These are phyloP conservation scores for Eurois occulta DNA, from an alignment of 2,888 invertebrate species.

Conservation along the genomic window DNA sequence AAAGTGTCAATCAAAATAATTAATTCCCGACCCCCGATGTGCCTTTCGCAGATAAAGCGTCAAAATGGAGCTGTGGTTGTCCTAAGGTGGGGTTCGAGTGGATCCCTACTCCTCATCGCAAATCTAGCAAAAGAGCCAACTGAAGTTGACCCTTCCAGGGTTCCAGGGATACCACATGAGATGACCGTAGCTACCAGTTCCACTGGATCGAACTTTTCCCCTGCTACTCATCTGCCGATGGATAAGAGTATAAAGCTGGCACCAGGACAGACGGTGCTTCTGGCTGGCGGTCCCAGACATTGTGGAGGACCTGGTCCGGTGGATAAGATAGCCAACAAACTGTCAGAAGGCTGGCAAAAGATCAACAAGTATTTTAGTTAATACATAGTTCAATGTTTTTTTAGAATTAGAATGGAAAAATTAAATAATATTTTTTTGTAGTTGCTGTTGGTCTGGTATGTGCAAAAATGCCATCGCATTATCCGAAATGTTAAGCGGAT, in stretches of 20 bases:
- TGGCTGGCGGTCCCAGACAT: constrained; percentile 83
- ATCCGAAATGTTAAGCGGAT: too few species aligned
- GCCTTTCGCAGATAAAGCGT: constrained; percentile 88
- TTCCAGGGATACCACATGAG: constrained; percentile 82
- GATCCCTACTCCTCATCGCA: constrained; percentile 81
- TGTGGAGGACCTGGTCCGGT: constrained; percentile 88
- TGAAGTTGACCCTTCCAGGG: constrained; percentile 86
- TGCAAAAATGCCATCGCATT: neutral
- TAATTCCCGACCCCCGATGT: constrained; percentile 31
- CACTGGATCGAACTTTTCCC: constrained; percentile 79
- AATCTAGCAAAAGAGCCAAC: constrained; percentile 87
- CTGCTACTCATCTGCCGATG: constrained; percentile 76
- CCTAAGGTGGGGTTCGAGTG: constrained; percentile 83
- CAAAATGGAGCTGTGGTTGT: constrained; percentile 86
- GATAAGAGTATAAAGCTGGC: constrained; percentile 79
- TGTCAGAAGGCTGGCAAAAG: constrained; percentile 88
- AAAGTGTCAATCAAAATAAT: constrained; percentile 55
- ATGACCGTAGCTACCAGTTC: constrained; percentile 84
- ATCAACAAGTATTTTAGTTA: constrained; percentile 86
- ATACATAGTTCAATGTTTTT: constrained; percentile 37
- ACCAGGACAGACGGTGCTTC: constrained; percentile 82
- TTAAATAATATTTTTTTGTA: too few species aligned
- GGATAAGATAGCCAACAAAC: constrained; percentile 85
- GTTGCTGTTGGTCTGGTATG: neutral
- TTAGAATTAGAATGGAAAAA: neutral